Evolutionary conservation across 2,113 vertebrate species (phyloP).

Genomic region (Cryptotis parvus): DNA sequence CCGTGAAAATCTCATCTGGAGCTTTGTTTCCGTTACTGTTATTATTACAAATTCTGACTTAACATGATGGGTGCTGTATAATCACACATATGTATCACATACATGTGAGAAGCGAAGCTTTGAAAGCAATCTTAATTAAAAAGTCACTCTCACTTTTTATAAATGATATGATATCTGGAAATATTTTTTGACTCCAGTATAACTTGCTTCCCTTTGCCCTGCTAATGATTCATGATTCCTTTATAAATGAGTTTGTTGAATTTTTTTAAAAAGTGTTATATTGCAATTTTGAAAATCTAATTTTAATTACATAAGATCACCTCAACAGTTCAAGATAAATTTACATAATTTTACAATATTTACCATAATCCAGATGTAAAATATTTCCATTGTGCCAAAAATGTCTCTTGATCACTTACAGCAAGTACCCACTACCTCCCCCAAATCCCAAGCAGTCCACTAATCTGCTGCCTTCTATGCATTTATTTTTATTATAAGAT

Average conservation of each 20-base stretch:
- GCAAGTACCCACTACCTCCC: not conserved
- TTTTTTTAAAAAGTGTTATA: no score
- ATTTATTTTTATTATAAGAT: not conserved
- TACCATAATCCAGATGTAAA: not conserved
- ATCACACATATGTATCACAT: not conserved
- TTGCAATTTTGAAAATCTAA: not conserved
- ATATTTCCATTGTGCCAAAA: not conserved
- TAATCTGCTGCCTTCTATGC: not conserved
- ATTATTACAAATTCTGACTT: not conserved
- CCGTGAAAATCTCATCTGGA: not conserved
- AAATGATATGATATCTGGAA: not conserved
- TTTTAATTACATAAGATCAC: constrained; percentile 26
- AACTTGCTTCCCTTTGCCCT: not conserved
- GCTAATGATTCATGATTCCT: not conserved
- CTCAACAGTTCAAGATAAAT: constrained; percentile 19
- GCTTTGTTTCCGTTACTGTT: not conserved
- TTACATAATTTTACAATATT: not conserved
- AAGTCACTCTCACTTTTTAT: not conserved
- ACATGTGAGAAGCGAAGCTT: not conserved
- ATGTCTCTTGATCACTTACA: not conserved
- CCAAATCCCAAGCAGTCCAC: not conserved
- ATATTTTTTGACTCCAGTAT: constrained; percentile 15
- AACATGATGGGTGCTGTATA: not conserved
- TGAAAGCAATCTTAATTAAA: not conserved
- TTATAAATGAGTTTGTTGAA: not conserved